Percentiles rank a stretch among this genome's conserved stretches.
Evolutionary conservation across 2,888 invertebrate species (phyloP).

Genomic region (Polydrusus tereticollis): DNA sequence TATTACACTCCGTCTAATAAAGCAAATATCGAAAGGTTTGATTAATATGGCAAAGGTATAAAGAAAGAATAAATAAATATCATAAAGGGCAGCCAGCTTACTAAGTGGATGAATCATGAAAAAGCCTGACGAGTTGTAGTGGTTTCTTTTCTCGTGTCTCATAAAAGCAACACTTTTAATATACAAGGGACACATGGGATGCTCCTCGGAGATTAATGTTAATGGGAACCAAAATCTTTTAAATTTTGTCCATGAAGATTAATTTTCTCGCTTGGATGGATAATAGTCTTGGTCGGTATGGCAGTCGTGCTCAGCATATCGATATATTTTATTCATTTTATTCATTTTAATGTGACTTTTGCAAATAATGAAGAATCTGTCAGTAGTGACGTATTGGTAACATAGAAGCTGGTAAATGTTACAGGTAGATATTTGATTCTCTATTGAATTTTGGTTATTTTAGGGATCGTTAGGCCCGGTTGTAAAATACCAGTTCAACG

Average conservation of each 20-base stretch:
- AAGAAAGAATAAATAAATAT: conserved; percentile 12
- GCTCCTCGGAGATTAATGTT: background rate
- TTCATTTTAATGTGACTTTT: background rate
- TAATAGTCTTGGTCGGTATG: background rate
- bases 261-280: background rate
- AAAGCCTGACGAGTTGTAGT: background rate
- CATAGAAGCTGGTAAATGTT: background rate
- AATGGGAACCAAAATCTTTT: background rate
- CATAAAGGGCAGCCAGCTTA: conserved; percentile 13
- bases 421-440: too few relatives aligned
- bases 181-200: background rate
- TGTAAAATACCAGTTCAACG: too few relatives aligned
- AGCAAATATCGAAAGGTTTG: conserved; percentile 22
- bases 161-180: background rate
- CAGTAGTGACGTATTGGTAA: background rate
- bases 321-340: background rate
- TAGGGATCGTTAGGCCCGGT: too few relatives aligned
- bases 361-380: background rate
- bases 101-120: conserved; percentile 39
- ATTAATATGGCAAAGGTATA: conserved; percentile 13
- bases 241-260: background rate
- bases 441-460: too few relatives aligned
- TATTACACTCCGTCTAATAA: background rate
- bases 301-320: background rate
- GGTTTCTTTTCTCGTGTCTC: background rate